Conservation (phyloP, 2,113 vertebrate species). For the Maylandia zebra region DNA sequence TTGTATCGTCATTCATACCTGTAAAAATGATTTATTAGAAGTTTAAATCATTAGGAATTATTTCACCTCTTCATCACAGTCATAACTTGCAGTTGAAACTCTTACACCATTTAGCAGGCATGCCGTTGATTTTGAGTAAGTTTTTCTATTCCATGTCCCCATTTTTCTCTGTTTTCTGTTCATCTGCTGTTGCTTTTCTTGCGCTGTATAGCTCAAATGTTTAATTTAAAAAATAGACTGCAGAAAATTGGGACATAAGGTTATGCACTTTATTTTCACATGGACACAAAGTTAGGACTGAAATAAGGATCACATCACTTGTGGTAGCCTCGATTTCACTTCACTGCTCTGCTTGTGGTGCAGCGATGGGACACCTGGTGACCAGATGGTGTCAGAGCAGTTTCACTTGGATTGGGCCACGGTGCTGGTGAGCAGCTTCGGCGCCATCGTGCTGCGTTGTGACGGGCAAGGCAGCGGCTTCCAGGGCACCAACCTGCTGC, state of each 20-base stretch:
- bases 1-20: background rate
- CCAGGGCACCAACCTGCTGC: constrained; percentile 87
- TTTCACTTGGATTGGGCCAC: constrained; percentile 87
- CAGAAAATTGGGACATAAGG: background rate
- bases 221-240: background rate
- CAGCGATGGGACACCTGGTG: constrained; percentile 83
- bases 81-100: background rate
- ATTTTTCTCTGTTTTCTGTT: background rate
- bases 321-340: background rate
- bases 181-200: background rate
- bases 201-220: background rate
- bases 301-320: background rate
- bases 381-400: constrained; percentile 82
- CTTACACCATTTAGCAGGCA: background rate
- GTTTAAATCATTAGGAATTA: background rate
- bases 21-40: background rate
- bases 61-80: background rate
- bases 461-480: constrained; percentile 90
- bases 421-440: constrained; percentile 87
- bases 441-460: constrained; percentile 77
- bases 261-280: background rate
- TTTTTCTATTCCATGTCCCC: background rate
- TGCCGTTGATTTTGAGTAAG: background rate
- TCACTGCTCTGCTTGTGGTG: background rate
- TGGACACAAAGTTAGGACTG: background rate